phyloP scores from a whole-genome alignment of 2,797 vertebrate genomes.

The Choloepus didactylus region DNA sequence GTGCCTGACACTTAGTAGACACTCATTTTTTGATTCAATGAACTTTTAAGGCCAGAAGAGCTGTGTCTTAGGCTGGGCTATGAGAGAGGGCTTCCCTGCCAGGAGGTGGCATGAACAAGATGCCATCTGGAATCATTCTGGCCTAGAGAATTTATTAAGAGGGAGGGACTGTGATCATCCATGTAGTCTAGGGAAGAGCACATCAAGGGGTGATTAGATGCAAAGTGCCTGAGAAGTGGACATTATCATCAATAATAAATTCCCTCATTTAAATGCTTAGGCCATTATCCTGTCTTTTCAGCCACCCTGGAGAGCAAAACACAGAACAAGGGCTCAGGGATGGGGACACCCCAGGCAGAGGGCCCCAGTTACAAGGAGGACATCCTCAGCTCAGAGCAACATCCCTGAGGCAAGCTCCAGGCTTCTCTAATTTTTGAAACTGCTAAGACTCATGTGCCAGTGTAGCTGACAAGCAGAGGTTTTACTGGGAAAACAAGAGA shows the following conservation, averaged over 20 bases:
- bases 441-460: neutral
- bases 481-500: neutral
- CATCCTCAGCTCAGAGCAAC: neutral
- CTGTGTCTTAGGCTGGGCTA: neutral
- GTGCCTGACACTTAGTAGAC: neutral
- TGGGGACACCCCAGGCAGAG: neutral
- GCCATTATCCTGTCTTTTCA: slow-evolving; percentile 21
- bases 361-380: neutral
- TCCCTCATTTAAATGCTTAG: slow-evolving; percentile 6
- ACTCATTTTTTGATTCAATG: slow-evolving; percentile 19
- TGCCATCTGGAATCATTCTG: neutral
- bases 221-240: neutral
- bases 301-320: neutral
- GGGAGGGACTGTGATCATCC: neutral
- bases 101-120: neutral
- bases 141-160: slow-evolving; percentile 3
- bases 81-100: neutral
- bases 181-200: neutral
- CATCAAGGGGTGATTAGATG: neutral
- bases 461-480: neutral
- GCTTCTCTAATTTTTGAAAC: slow-evolving; percentile 30
- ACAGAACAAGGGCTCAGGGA: slow-evolving; percentile 55
- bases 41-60: slow-evolving; percentile 32
- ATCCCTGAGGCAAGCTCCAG: neutral
- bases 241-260: neutral